Evolutionary conservation across 2,113 vertebrate species (phyloP).

Genomic region (Pedionomus torquatus): DNA sequence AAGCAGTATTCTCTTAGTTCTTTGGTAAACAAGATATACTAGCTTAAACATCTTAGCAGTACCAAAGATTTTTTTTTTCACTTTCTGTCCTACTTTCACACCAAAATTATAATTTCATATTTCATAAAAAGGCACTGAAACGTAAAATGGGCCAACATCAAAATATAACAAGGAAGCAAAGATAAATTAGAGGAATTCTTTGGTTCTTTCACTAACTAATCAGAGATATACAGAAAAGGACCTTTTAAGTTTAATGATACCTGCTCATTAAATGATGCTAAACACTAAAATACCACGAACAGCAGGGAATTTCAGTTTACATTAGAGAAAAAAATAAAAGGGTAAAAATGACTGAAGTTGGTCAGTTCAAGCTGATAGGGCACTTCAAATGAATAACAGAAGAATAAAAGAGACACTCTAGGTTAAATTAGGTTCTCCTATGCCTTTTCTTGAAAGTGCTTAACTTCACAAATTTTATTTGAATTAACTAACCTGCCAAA

Average conservation of each 20-base stretch:
- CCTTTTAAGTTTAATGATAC: slow-evolving; percentile 95
- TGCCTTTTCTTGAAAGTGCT: slow-evolving; percentile 85
- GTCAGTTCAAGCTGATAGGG: slow-evolving; percentile 97
- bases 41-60: slow-evolving; percentile 36
- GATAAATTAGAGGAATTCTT: slow-evolving; percentile 82
- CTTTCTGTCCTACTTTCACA: slow-evolving; percentile 65
- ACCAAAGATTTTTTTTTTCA: slow-evolving; percentile 34
- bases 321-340: slow-evolving; percentile 94
- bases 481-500: slow-evolving; percentile 94
- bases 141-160: slow-evolving; percentile 78
- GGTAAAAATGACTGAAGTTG: slow-evolving; percentile 97
- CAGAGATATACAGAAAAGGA: slow-evolving; percentile 82
- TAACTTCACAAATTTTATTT: slow-evolving; percentile 94
- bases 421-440: slow-evolving; percentile 97
- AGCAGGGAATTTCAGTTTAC: slow-evolving; percentile 95
- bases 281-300: slow-evolving; percentile 91
- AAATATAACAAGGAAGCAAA: slow-evolving; percentile 80
- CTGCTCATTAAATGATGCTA: slow-evolving; percentile 92
- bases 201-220: slow-evolving; percentile 83
- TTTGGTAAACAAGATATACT: slow-evolving; percentile 55
- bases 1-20: neutral
- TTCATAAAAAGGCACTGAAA: slow-evolving; percentile 76
- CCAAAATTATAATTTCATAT: slow-evolving; percentile 77
- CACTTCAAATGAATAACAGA: slow-evolving; percentile 95
- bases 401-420: slow-evolving; percentile 93